Evolutionary conservation across 2,888 invertebrate genomes (phyloP).

Genomic region (Lepidocyrtinus sp.): DNA sequence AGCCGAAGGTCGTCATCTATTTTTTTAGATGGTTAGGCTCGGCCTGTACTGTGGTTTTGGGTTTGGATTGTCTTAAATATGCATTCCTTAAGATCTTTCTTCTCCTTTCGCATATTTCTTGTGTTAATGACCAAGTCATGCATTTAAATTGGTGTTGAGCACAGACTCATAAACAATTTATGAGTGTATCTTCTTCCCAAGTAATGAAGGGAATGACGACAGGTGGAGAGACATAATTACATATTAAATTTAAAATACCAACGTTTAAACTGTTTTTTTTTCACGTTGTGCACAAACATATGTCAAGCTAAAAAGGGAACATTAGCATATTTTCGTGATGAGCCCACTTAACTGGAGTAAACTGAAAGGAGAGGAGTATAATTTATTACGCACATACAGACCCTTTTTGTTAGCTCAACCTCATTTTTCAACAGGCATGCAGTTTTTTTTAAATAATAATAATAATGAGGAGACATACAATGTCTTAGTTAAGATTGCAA

Average conservation of each 20-base stretch:
- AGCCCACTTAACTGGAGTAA: not conserved
- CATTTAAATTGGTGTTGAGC: slow-evolving; percentile 15
- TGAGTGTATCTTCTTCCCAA: not conserved
- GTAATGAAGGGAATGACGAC: not conserved
- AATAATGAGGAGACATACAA: no score
- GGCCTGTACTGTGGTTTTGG: no score
- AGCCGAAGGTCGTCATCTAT: not conserved
- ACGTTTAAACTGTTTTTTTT: no score
- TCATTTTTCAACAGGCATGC: no score
- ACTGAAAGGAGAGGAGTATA: slow-evolving; percentile 1
- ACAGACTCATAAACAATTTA: not conserved
- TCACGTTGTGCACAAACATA: slow-evolving; percentile 22
- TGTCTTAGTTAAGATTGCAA: no score
- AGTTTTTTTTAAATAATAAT: no score
- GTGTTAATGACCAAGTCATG: slow-evolving; percentile 22
- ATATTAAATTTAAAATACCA: slow-evolving; percentile 32
- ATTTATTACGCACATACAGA: not conserved
- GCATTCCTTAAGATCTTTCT: not conserved
- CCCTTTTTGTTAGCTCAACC: slow-evolving; percentile 36
- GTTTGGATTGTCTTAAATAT: no score
- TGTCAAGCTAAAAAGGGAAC: not conserved
- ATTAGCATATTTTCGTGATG: slow-evolving; percentile 18
- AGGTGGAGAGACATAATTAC: slow-evolving; percentile 4
- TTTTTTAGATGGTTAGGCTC: not conserved
- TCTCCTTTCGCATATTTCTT: not conserved